Base-by-base conservation (phyloP, 2,113 vertebrate species). In the Pelvicachromis taeniatus region DNA sequence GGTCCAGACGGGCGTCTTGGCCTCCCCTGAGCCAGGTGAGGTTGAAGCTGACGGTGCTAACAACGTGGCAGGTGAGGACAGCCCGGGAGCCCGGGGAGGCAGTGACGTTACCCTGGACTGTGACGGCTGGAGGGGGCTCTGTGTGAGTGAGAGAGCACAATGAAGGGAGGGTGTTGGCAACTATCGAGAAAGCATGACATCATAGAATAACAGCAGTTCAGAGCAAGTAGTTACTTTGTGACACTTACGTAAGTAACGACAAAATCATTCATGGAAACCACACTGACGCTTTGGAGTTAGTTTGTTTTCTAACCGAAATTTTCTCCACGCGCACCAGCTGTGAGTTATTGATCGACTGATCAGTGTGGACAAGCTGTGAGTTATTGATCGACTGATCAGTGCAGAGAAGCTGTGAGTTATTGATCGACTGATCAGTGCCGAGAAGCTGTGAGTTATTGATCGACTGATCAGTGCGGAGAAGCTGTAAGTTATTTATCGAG, bases 101-200 rank as follows among this genome's bases (percentile, higher is more conserved):
- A 0, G 98, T 97, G 2, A 97, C 87, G 0, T 99, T 99, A 1
- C 85, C 90, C 5, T 96, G 95, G 11, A 94, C 94, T 45, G 96
- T 95, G 78, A 99, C 88, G 63, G 94, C 73, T 0, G 99, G 99
- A 13, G 98, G 98, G 0, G 98, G 99, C 91, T 99, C 99, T 99
- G 95, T 1, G 61, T 40, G 61, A 31, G 78, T 17, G 83, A 2
- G 53, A 83, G 4, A 48, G 9, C 7, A 89, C 10, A 16, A 54
- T 19, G n/a, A n/a, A 56, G 13, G 7, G 23, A 78, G 16, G 38
- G 40, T 48, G 75, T 54, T n/a, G 68, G 68, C 68, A 29, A 33
- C 65, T 0, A 73, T 6, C 17, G 17, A n/a, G 55, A 29, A 38
- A 80, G 61, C 9, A 10, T 82, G 29, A 65, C 53, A 78, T 45